These are phyloP conservation scores for Leucopsar rothschildi DNA, from an alignment of 2,113 vertebrate species.

Conservation along the genomic window DNA sequence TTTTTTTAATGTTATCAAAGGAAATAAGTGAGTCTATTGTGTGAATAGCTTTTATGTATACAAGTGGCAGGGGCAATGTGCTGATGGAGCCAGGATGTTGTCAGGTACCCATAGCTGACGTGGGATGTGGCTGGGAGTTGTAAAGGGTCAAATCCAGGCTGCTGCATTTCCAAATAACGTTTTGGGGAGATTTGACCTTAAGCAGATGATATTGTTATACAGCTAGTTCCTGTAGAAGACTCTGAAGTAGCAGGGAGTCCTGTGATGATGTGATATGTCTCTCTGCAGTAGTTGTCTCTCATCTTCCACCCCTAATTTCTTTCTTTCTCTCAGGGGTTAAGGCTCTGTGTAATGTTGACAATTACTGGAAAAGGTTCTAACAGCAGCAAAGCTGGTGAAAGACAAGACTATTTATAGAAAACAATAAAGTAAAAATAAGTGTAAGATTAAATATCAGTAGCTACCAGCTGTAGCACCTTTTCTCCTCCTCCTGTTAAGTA, in stretches of 20 bases:
- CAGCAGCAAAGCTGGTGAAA: background rate
- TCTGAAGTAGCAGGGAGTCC: background rate
- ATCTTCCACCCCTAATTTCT: background rate
- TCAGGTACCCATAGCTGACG: background rate
- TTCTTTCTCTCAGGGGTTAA: background rate
- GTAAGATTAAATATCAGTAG: conserved; percentile 4
- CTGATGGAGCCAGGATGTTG: background rate
- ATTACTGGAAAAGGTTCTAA: background rate
- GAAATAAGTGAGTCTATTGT: background rate
- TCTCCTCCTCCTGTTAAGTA: background rate
- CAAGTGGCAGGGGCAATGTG: background rate
- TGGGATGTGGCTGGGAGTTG: background rate
- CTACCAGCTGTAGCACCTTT: background rate
- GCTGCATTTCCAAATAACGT: background rate
- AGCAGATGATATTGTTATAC: background rate
- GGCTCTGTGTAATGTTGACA: background rate
- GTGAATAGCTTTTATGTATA: background rate
- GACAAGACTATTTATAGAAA: background rate
- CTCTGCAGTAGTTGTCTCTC: background rate
- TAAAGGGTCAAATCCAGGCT: background rate
- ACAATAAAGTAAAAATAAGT: conserved; percentile 22
- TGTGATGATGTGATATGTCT: background rate
- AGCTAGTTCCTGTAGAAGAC: background rate
- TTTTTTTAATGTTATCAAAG: background rate
- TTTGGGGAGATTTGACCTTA: background rate